Evolutionary conservation across 2,113 vertebrate species (phyloP).

Genomic region (Pipra filicauda): DNA sequence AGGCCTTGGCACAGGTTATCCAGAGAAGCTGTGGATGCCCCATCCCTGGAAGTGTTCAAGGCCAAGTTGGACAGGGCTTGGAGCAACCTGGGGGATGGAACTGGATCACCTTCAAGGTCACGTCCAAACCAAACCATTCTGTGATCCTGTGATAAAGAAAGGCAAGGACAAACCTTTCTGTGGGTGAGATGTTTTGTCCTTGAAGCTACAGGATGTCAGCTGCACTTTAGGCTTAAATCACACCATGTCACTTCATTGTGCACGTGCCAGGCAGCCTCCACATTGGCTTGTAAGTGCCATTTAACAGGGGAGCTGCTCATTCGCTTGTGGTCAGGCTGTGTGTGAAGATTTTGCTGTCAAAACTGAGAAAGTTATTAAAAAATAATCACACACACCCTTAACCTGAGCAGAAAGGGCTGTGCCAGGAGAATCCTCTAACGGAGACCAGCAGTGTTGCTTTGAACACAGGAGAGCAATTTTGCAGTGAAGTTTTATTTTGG

Average conservation of each 20-base stretch:
- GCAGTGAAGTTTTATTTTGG: not conserved
- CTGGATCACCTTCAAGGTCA: not conserved
- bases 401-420: not conserved
- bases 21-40: not conserved
- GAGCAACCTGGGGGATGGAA: not conserved
- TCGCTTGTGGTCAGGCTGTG: not conserved
- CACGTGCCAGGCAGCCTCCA: not conserved
- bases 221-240: not conserved
- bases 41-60: not conserved
- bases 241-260: not conserved
- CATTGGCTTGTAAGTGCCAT: not conserved
- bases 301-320: not conserved
- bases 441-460: not conserved
- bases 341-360: not conserved
- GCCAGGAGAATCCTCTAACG: not conserved
- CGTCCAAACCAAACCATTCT: not conserved
- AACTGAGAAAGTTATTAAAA: not conserved
- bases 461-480: not conserved
- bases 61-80: rapidly evolving
- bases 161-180: not conserved
- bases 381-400: not conserved
- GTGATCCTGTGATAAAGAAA: not conserved
- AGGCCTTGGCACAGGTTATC: not conserved
- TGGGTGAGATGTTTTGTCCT: not conserved
- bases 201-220: not conserved